phyloP scores from a whole-genome alignment of 2,888 invertebrate species.

The Netelia fuscicornis region DNA sequence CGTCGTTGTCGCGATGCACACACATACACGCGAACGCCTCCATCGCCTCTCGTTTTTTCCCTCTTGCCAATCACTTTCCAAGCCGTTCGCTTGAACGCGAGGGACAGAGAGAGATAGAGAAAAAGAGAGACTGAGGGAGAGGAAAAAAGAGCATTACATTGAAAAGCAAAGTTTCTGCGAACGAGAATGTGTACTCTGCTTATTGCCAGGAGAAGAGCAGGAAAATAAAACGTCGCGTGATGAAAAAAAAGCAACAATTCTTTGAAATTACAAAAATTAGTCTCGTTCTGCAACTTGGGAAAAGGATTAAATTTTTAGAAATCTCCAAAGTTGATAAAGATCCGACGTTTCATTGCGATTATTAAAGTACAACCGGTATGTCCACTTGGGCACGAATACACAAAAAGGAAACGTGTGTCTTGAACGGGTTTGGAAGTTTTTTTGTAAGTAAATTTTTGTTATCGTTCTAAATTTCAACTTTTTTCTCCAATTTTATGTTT shows the following conservation, averaged over 20 bases:
- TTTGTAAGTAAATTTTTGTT: too few relatives aligned
- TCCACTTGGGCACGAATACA: too few relatives aligned
- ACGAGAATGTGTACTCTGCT: not conserved
- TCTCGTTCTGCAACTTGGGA: not conserved
- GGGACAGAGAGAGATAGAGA: not conserved
- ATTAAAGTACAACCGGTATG: not conserved
- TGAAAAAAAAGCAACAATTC: not conserved
- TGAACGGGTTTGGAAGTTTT: too few relatives aligned
- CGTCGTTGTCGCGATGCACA: not conserved
- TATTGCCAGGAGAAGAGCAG: not conserved
- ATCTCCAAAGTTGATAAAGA: not conserved
- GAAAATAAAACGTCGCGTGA: not conserved
- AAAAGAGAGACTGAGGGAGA: not conserved
- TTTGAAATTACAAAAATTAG: not conserved
- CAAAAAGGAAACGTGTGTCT: too few relatives aligned
- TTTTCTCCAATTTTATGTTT: too few relatives aligned
- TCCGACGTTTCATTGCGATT: not conserved
- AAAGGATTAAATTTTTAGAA: not conserved
- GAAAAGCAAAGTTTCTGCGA: not conserved
- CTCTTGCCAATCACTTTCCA: slow-evolving; percentile 47
- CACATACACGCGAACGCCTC: not conserved
- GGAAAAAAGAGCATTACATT: slow-evolving; percentile 7
- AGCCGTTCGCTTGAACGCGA: slow-evolving; percentile 24
- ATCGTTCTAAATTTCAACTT: too few relatives aligned
- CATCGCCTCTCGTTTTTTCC: not conserved